Evolutionary conservation across 2,888 invertebrate genomes (phyloP), one percentile per base, ranked within the genome.

Genomic region (Microdon myrmicae): DNA sequence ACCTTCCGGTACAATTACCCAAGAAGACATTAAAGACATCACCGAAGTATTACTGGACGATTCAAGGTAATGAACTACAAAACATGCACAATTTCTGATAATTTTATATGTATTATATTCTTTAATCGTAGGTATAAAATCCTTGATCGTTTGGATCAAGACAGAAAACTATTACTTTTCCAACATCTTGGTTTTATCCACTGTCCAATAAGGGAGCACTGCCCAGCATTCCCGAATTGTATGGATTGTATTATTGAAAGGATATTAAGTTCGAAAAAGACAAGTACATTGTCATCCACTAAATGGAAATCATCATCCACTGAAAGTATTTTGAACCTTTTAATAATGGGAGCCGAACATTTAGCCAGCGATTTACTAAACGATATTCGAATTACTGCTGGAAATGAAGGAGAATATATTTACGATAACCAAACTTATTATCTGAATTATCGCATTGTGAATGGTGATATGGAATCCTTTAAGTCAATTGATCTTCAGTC

Each of bases 141-240:
- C 79, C 83, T 98, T 75, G 94, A 95, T 80, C 87, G 94, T 48
- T 85, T 97, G 78, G 95, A 96, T 81, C 95, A 96, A 80, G 96
- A 97, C 75, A 83, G 98, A 67, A 94, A 95, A 78, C 83, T 96
- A 69, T 92, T 97, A 87, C 83, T 98, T 59, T 92, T 96, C 73
- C 95, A 96, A 79, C 96, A 96, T 80, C 82, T 96, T 29, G 95
- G 96, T 54, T 97, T 97, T 81, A 91, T 96, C 48, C 95, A 96
- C 81, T 94, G 93, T 78, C 96, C 96, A 8, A 92, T 94, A 79
- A 83, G 92, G 45, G 96, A 96, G 79, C 94, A 96, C 77, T 97
- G 97, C 76, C 95, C 95, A 8, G 92, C 94, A 32, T 91, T 87
- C 73, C 87, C 90, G 37, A 90, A 89, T 75, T 91, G 91, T 73